These are phyloP conservation scores for Eilema depressum DNA, from an alignment of 2,888 invertebrate genomes.

Conservation along the genomic window DNA sequence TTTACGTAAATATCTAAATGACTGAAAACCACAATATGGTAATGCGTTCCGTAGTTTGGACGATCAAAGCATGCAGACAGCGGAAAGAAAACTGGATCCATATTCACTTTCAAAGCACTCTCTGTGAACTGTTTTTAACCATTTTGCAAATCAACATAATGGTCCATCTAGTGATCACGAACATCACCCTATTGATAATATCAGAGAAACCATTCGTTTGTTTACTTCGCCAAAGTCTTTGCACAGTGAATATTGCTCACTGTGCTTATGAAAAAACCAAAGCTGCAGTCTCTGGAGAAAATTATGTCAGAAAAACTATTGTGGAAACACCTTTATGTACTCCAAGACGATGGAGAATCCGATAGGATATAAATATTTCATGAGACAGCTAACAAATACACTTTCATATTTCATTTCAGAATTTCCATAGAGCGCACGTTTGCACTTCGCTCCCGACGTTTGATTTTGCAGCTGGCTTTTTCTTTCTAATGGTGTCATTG, in stretches of 20 bases:
- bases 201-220: not conserved
- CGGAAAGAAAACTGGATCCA: not conserved
- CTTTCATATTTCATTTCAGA: slow-evolving; percentile 52
- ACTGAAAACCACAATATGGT: too few species aligned
- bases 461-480: slow-evolving; percentile 27
- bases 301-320: slow-evolving; percentile 1
- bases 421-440: slow-evolving; percentile 48
- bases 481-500: slow-evolving; percentile 23
- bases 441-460: slow-evolving; percentile 33
- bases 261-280: not conserved
- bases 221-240: not conserved
- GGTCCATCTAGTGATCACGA: too few species aligned
- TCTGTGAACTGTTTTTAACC: too few species aligned
- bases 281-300: not conserved
- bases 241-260: not conserved
- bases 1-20: too few species aligned
- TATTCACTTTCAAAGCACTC: too few species aligned
- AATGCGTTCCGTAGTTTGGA: not conserved
- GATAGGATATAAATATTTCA: slow-evolving; percentile 48
- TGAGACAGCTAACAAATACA: slow-evolving; percentile 48
- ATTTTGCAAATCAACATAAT: too few species aligned
- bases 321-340: slow-evolving; percentile 26
- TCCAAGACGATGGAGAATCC: slow-evolving; percentile 15
- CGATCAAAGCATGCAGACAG: not conserved
- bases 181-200: not conserved